phyloP scores from a whole-genome alignment of 1,140 invertebrate species.

The Hypsibius dujardini region DNA sequence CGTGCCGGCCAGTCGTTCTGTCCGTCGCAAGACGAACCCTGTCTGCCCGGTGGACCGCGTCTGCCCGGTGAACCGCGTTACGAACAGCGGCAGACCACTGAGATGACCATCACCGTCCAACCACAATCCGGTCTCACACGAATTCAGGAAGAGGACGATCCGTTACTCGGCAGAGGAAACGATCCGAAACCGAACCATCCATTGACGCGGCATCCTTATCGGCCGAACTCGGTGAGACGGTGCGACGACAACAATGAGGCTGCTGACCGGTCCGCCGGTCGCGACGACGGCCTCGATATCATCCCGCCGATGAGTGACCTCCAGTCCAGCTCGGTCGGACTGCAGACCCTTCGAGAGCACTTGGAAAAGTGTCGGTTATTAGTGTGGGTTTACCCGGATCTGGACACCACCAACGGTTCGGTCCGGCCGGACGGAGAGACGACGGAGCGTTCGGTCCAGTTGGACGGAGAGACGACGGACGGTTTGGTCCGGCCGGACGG shows the following conservation, averaged over 20 bases:
- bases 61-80: background rate
- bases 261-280: background rate
- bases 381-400: background rate
- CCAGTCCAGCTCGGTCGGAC: background rate
- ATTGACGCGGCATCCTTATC: background rate
- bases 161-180: background rate
- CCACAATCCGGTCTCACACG: background rate
- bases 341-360: constrained; percentile 2
- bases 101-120: constrained; percentile 11
- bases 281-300: background rate
- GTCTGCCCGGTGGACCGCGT: background rate
- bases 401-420: background rate
- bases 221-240: background rate
- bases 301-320: background rate
- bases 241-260: background rate
- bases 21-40: background rate
- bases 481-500: background rate
- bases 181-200: background rate
- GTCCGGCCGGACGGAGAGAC: background rate
- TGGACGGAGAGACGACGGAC: background rate
- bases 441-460: background rate
- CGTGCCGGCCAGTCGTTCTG: background rate
- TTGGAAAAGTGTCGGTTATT: background rate
- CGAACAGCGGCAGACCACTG: background rate
- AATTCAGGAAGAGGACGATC: background rate